Base-by-base conservation (phyloP, 2,113 vertebrate species). In the Nothobranchius furzeri region DNA sequence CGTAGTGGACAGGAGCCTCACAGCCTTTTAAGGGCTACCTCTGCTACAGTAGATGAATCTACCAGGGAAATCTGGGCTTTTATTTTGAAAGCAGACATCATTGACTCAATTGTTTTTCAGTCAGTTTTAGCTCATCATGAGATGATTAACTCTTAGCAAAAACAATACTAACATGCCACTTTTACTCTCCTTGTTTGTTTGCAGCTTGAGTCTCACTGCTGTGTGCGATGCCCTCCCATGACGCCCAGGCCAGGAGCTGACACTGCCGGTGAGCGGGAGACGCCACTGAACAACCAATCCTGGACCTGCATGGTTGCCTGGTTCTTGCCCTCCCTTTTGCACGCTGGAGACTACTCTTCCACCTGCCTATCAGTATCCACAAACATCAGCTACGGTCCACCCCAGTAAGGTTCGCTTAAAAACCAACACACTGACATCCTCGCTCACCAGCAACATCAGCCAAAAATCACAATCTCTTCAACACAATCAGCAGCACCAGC, bases 171-270 rank as follows among this genome's bases (percentile, higher is more conserved):
- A 86, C 53, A 15, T 50, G 45, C 58, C 8, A 13, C 65, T 66
- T 68, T 68, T 43, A 68, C 17, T 68, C 25, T 73, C 1, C 57
- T 0, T 79, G 50, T 55, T 68, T 66, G 54, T 78, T 25, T 2
- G 0, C 85, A 86, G 85, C 70, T 64, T 49, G 77, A 81, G 83
- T 77, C 10, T 79, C 71, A 43, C 70, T 65, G 83, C 77, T 48
- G 69, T 85, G 73, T 91, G 90, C 89, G 80, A 92, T 92, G 92
- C 86, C 66, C 76, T 84, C 87, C 73, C 89, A 90, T 91, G 90
- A 92, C 81, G 85, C 86, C 85, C 72, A 46, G 75, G 79, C 77
- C 62, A 74, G 75, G 57, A 90, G 90, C 87, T 92, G 91, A 93
- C 90, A 80, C 79, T 85, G 67, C 77, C 82, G 45, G 91, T 87